Evolutionary conservation across 1,140 invertebrate genomes (phyloP).

Genomic region (Atta texana): DNA sequence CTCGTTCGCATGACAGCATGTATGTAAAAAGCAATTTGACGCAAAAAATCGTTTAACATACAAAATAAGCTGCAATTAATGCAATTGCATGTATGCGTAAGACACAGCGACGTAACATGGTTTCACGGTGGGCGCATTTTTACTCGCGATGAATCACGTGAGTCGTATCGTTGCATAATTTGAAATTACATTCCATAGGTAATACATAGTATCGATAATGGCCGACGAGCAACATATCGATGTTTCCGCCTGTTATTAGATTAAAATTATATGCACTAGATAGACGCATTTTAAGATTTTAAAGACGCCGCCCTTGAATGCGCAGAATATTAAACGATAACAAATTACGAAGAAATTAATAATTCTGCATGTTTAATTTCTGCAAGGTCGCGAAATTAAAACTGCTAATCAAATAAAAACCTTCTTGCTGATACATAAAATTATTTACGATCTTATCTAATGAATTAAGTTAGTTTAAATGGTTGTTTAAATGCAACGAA

Average conservation of each 20-base stretch:
- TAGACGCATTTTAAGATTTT: constrained; percentile 35
- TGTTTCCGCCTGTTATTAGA: constrained; percentile 31
- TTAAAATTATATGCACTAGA: constrained; percentile 29
- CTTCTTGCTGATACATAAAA: not conserved
- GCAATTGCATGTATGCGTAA: not conserved
- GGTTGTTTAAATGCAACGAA: not conserved
- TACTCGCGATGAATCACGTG: constrained; percentile 20
- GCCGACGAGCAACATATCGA: constrained; percentile 12
- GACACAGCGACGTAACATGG: constrained; percentile 14
- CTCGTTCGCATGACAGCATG: constrained; percentile 11
- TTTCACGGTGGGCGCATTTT: constrained; percentile 20
- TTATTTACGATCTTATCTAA: not conserved
- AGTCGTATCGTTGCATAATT: constrained; percentile 36
- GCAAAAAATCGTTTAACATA: constrained; percentile 12
- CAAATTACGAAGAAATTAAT: not conserved
- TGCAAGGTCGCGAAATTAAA: constrained; percentile 17
- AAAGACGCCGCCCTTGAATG: not conserved
- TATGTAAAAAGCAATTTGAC: not conserved
- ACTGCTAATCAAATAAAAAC: not conserved
- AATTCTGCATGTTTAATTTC: constrained; percentile 25
- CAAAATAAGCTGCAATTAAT: constrained; percentile 21
- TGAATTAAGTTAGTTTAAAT: not conserved
- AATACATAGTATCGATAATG: constrained; percentile 43
- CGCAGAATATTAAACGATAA: constrained; percentile 39
- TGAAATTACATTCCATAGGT: constrained; percentile 21